A percentile compares a stretch with the other conserved stretches of the same genome.
Evolutionary conservation across 2,113 vertebrate species (phyloP).

Genomic region (Charina bottae): DNA sequence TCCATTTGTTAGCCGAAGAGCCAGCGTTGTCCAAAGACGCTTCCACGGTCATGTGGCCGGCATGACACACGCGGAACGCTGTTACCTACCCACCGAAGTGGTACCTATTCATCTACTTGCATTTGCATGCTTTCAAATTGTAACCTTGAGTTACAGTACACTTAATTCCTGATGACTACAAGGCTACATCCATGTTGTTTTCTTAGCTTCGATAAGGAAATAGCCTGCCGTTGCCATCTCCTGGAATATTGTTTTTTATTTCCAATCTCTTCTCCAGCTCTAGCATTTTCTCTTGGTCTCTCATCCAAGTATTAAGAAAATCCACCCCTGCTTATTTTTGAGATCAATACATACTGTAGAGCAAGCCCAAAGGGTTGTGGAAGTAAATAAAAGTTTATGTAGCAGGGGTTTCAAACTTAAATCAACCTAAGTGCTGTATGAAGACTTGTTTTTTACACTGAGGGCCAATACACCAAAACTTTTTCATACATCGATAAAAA

Average conservation of each 20-base stretch:
- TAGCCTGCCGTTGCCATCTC: not conserved
- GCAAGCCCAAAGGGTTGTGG: slow-evolving; percentile 38
- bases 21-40: no score
- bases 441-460: not conserved
- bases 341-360: slow-evolving; percentile 19
- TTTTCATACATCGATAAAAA: not conserved
- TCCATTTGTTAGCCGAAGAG: no score
- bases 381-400: not conserved
- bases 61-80: no score
- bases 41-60: no score
- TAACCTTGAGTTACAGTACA: not conserved
- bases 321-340: not conserved
- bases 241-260: not conserved
- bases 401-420: not conserved
- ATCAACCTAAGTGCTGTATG: not conserved
- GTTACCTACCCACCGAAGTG: no score
- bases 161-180: not conserved
- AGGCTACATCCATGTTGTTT: not conserved
- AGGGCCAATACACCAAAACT: not conserved
- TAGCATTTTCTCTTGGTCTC: slow-evolving; percentile 27
- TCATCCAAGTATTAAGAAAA: not conserved
- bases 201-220: not conserved
- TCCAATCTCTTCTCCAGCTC: not conserved
- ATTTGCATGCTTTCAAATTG: no score
- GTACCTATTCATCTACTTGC: no score